Evolutionary conservation across 1,140 invertebrate species (phyloP).

Genomic region (Frieseomelitta varia): DNA sequence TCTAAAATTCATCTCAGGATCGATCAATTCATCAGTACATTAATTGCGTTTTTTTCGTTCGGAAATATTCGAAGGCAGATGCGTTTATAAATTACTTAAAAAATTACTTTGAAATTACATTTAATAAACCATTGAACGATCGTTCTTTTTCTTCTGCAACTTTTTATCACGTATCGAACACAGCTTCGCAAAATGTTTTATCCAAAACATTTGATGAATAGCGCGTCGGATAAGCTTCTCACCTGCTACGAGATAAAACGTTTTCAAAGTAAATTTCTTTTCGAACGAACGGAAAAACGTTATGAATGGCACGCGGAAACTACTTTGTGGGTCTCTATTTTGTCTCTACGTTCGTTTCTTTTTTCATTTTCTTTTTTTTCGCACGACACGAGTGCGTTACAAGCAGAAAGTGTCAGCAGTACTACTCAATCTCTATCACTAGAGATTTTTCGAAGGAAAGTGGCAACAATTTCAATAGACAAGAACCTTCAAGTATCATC

Average conservation of each 20-base stretch:
- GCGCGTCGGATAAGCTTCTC: background rate
- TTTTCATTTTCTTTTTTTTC: background rate
- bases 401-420: background rate
- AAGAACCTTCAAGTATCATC: slow-evolving; percentile 28
- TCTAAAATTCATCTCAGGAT: background rate
- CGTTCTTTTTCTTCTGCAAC: no score
- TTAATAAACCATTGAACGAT: no score
- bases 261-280: background rate
- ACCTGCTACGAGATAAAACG: background rate
- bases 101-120: no score
- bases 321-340: background rate
- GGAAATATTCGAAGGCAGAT: no score
- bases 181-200: background rate
- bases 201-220: background rate
- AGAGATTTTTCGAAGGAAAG: slow-evolving; percentile 25
- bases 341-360: no score
- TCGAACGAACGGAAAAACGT: background rate
- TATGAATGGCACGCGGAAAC: background rate
- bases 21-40: background rate
- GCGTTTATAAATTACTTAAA: no score
- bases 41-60: background rate
- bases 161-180: no score
- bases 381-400: background rate
- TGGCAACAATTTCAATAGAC: slow-evolving; percentile 27
- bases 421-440: slow-evolving; percentile 11